Conservation (phyloP, 2,888 invertebrate species). For the Bellardia pandia region DNA sequence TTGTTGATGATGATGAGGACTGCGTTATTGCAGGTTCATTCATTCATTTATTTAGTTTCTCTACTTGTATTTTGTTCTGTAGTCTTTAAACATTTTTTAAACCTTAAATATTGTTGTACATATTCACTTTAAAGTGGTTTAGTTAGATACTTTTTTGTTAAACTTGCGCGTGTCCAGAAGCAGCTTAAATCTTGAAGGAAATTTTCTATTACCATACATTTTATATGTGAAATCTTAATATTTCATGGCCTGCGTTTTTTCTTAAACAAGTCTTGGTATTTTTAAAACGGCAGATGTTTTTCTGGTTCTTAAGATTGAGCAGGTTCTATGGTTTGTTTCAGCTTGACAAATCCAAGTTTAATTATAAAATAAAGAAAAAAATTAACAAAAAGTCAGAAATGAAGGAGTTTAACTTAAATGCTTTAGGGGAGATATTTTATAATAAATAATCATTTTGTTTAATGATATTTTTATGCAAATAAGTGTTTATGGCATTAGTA, state of each 20-base stretch:
- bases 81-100: constrained; percentile 22
- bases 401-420: constrained; percentile 1
- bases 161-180: constrained; percentile 55
- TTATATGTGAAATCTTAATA: constrained; percentile 16
- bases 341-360: constrained; percentile 43
- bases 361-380: constrained; percentile 31
- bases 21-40: constrained; percentile 54
- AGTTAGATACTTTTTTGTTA: constrained; percentile 29
- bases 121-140: constrained; percentile 8
- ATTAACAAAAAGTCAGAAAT: background rate
- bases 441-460: constrained; percentile 20
- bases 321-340: constrained; percentile 40
- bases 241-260: background rate
- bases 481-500: no score
- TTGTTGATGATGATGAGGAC: constrained; percentile 60
- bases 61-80: background rate
- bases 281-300: constrained; percentile 56
- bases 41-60: constrained; percentile 12
- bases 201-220: constrained; percentile 55
- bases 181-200: constrained; percentile 30
- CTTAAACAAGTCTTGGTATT: constrained; percentile 14
- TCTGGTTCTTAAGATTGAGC: constrained; percentile 39
- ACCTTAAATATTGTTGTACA: constrained; percentile 29
- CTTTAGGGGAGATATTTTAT: constrained; percentile 5
- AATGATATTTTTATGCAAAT: background rate